Evolutionary conservation across 2,113 vertebrate species (phyloP), one percentile per base, ranked within the genome.

Genomic region (Prunella fulvescens): DNA sequence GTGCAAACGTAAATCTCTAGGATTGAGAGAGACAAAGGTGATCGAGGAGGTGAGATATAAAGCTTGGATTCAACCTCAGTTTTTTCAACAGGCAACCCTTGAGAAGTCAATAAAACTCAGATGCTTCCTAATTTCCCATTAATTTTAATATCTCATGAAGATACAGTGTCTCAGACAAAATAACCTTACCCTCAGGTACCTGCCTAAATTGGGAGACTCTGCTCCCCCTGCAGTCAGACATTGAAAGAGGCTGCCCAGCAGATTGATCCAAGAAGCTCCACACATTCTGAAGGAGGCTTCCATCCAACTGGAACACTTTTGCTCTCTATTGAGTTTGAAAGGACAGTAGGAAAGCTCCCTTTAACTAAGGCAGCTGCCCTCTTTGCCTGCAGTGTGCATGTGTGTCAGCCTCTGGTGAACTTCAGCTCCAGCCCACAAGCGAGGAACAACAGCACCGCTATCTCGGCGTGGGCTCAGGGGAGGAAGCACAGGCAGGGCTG

Each of bases 391-490:
- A 78, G 51, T 1, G 17, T 71, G 84, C 7, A 28, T 11, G 13
- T 0, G 4, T 23, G 17, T 28, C 53, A 82, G 61, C 17, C 40
- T 60, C 44, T 18, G 2, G 22, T 5, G 57, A 7, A 10, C 61
- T 64, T 60, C 4, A 71, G 29, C 9, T 53, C n/a, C 57, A 57
- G 54, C 25, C 62, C 66, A 37, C 10, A 11, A 42, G n/a, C 2
- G 5, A 66, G 28, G 58, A 58, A n/a, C 4, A 56, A 47, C 0
- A 4, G 40, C 37, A 22, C 28, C 0, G 0, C 58, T 48, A 4
- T 6, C 42, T 77, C 45, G 1, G 45, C 29, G 6, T 1, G 1
- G 22, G 25, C 50, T 39, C 54, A 12, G 45, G 70, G 78, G 33
- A 69, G 12, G 3, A 47, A 70, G 44, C 14, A 42, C 39, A 70